A percentile compares a stretch with the other conserved stretches of the same genome.
phyloP scores from a whole-genome alignment of 2,888 invertebrate species.

The Volucella inflata region DNA sequence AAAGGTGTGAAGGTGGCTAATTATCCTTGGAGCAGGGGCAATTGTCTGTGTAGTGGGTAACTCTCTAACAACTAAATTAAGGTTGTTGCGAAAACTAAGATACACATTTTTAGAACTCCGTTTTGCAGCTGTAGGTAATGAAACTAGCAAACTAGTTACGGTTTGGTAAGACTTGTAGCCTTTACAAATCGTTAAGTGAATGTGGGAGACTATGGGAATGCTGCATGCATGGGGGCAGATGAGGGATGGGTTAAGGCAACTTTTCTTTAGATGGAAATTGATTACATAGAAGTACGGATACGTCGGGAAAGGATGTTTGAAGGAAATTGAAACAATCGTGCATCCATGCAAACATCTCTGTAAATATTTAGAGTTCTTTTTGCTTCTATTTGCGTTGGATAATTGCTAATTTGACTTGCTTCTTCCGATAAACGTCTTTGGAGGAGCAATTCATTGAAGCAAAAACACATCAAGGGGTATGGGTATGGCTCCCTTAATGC shows the following conservation, averaged over 20 bases:
- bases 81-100: conserved; percentile 32
- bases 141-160: conserved; percentile 25
- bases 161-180: conserved; percentile 22
- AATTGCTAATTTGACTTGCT: conserved; percentile 35
- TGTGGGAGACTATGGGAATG: conserved; percentile 23
- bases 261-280: conserved; percentile 36
- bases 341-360: conserved; percentile 56
- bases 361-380: conserved; percentile 48
- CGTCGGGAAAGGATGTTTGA: conserved; percentile 56
- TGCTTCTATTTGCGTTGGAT: neutral
- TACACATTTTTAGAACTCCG: conserved; percentile 37
- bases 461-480: conserved; percentile 46
- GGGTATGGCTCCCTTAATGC: conserved; percentile 40
- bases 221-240: conserved; percentile 49
- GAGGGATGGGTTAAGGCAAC: neutral
- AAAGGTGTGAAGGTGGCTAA: conserved; percentile 52
- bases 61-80: conserved; percentile 27
- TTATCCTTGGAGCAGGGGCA: conserved; percentile 34
- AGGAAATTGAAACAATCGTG: conserved; percentile 70
- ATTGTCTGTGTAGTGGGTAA: neutral
- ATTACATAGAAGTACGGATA: conserved; percentile 59
- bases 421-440: conserved; percentile 14
- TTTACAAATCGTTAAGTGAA: conserved; percentile 51
- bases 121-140: neutral
- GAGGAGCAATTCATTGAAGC: conserved; percentile 25